Evolutionary conservation across 2,113 vertebrate species (phyloP).

Genomic region (Sylvicapra grimmia): DNA sequence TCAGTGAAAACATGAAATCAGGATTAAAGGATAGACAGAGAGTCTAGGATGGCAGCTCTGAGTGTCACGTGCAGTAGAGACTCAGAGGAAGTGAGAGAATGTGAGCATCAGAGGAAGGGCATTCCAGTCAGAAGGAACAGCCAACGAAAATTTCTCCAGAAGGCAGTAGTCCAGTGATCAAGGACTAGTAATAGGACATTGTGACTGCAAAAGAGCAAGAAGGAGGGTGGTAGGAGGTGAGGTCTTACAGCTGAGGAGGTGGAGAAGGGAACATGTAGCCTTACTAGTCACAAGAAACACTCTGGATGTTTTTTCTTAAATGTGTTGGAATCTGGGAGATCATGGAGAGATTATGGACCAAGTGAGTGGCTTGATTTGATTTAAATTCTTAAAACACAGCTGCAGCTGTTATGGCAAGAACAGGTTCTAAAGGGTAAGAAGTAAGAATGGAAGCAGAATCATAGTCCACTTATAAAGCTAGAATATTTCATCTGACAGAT

Average conservation of each 20-base stretch:
- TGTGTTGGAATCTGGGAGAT: background rate
- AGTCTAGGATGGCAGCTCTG: background rate
- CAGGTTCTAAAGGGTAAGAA: background rate
- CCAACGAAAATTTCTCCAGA: too few relatives aligned
- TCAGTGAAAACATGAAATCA: background rate
- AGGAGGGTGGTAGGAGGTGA: background rate
- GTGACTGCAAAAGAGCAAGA: background rate
- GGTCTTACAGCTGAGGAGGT: background rate
- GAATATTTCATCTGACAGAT: background rate
- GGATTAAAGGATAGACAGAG: background rate
- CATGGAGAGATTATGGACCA: background rate
- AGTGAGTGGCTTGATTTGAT: background rate
- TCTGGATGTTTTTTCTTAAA: background rate
- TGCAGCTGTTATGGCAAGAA: background rate
- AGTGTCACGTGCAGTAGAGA: background rate
- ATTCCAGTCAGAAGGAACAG: too few relatives aligned
- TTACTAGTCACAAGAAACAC: background rate
- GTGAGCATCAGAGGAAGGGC: background rate
- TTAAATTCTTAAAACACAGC: background rate
- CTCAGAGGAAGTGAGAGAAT: background rate
- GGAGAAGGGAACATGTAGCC: background rate
- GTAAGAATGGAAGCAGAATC: background rate
- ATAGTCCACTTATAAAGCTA: background rate
- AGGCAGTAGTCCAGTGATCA: too few relatives aligned
- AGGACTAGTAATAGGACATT: too few relatives aligned